Evolutionary conservation across 1,140 invertebrate genomes (phyloP).

Genomic region (Bradysia coprophila): DNA sequence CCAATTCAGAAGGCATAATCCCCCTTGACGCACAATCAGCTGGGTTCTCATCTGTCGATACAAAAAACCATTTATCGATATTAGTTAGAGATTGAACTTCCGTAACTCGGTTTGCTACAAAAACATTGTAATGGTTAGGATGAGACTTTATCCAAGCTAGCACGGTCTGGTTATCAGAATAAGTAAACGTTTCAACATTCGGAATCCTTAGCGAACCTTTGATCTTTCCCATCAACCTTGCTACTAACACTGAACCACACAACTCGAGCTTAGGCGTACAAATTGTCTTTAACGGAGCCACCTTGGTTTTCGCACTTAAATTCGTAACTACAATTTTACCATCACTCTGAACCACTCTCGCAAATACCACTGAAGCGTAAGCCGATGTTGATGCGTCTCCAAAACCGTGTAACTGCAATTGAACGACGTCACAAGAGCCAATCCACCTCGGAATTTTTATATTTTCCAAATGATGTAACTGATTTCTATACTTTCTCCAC

Average conservation of each 20-base stretch:
- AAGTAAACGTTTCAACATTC: neutral
- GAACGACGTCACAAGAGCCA: neutral
- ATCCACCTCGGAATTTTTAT: neutral
- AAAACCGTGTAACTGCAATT: conserved; percentile 10
- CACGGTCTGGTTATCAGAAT: conserved; percentile 9
- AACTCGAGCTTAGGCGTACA: conserved; percentile 27
- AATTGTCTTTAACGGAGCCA: conserved; percentile 15
- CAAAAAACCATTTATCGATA: conserved; percentile 9
- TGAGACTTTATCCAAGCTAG: conserved; percentile 10
- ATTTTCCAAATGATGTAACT: neutral
- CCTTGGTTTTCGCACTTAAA: neutral
- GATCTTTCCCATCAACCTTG: neutral
- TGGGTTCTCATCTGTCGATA: conserved; percentile 9
- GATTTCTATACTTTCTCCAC: neutral
- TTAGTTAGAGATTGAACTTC: neutral
- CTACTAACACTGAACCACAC: neutral
- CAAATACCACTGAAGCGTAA: conserved; percentile 10
- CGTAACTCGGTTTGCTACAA: conserved; percentile 18
- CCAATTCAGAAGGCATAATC: neutral
- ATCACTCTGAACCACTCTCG: neutral
- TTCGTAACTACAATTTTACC: neutral
- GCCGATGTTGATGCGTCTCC: conserved; percentile 10
- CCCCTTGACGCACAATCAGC: conserved; percentile 12
- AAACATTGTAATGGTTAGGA: conserved; percentile 13
- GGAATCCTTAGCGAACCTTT: conserved; percentile 2